Conservation (phyloP, 2,797 vertebrate species). For the Carcharodon carcharias region DNA sequence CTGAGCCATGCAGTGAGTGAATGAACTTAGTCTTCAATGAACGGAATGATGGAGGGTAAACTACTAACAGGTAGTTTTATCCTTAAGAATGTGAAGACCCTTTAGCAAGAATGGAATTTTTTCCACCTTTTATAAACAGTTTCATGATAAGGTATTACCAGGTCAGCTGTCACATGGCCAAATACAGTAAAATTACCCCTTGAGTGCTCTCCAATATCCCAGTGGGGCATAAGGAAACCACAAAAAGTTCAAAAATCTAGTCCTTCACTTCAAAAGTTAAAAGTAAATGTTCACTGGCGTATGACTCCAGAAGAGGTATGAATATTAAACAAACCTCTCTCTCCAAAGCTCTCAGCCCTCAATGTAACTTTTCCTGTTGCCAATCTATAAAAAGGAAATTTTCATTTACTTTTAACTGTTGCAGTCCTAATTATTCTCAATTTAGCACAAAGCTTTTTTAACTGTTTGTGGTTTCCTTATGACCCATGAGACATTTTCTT, state of each 20-base stretch:
- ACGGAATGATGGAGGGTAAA: neutral
- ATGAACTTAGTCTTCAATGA: neutral
- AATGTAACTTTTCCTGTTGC: neutral
- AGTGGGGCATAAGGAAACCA: too few species aligned
- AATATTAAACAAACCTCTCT: neutral
- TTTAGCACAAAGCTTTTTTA: neutral
- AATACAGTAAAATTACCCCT: neutral
- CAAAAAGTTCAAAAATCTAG: neutral
- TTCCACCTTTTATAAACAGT: neutral
- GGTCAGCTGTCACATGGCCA: neutral
- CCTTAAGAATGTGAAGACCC: neutral
- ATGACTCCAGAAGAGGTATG: neutral
- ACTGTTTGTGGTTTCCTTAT: neutral
- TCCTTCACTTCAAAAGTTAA: neutral
- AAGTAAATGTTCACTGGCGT: neutral
- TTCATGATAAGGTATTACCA: neutral
- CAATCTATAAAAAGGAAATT: neutral
- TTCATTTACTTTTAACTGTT: neutral
- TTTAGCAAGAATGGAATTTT: neutral
- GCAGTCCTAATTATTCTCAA: neutral
- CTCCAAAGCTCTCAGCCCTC: neutral
- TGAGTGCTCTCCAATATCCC: neutral
- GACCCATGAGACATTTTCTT: neutral
- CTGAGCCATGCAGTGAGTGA: neutral
- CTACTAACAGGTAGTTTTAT: too few species aligned